phyloP scores from a whole-genome alignment of 1,140 invertebrate genomes.

The Procambarus clarkii region DNA sequence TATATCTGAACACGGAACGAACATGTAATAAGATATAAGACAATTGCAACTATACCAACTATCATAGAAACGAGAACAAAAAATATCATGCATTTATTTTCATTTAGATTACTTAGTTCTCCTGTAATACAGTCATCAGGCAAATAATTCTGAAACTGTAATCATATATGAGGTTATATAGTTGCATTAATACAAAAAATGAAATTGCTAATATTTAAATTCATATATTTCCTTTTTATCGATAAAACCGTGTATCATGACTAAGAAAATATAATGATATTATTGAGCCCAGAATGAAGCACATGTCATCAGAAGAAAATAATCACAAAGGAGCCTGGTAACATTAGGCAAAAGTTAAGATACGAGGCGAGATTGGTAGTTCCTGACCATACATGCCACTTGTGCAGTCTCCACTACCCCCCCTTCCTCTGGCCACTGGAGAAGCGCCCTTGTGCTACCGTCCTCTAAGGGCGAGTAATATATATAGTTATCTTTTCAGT shows the following conservation, averaged over 20 bases:
- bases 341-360: slow-evolving; percentile 17
- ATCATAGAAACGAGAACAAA: neutral
- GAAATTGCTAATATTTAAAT: neutral
- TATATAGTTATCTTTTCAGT: too few relatives aligned
- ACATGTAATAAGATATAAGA: neutral
- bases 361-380: slow-evolving; percentile 28
- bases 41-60: neutral
- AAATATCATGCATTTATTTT: neutral
- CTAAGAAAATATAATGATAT: slow-evolving; percentile 19
- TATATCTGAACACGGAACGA: neutral
- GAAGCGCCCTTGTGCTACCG: neutral
- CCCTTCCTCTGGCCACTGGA: neutral
- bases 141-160: neutral
- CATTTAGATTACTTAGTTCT: neutral
- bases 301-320: slow-evolving; percentile 22
- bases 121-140: neutral
- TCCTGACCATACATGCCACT: slow-evolving; percentile 22
- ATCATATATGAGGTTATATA: neutral
- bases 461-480: neutral
- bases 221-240: neutral
- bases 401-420: neutral
- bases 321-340: neutral
- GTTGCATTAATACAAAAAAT: neutral
- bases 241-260: neutral
- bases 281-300: neutral